phyloP scores from a whole-genome alignment of 2,888 invertebrate genomes.

The Polydrusus cervinus region DNA sequence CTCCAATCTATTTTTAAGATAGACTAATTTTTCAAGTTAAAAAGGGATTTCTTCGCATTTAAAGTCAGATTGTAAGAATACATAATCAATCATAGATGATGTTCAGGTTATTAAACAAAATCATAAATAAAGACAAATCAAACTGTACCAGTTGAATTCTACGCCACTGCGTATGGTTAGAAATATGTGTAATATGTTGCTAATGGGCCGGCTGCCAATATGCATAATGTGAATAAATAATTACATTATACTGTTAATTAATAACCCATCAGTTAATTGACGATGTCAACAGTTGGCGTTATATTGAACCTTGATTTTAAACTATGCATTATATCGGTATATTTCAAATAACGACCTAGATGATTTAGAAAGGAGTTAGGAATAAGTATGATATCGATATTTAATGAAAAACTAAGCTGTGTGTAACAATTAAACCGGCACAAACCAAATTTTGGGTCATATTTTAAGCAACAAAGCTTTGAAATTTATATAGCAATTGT shows the following conservation, averaged over 20 bases:
- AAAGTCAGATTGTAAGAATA: too few relatives aligned
- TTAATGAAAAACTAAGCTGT: too few relatives aligned
- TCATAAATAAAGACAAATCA: neutral
- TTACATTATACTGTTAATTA: slow-evolving; percentile 25
- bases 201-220: slow-evolving; percentile 16
- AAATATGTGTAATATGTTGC: neutral
- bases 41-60: too few relatives aligned
- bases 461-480: too few relatives aligned
- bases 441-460: too few relatives aligned
- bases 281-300: slow-evolving; percentile 39
- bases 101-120: neutral
- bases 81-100: too few relatives aligned
- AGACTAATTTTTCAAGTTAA: too few relatives aligned
- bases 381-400: neutral
- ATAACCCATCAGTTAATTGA: slow-evolving; percentile 33
- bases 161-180: neutral
- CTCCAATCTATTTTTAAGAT: too few relatives aligned
- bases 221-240: slow-evolving; percentile 42
- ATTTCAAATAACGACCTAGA: slow-evolving; percentile 3
- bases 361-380: neutral
- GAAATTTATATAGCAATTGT: too few relatives aligned
- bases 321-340: neutral
- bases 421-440: too few relatives aligned
- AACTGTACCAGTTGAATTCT: neutral
- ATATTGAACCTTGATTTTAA: slow-evolving; percentile 11